Base-by-base conservation (phyloP, 2,113 vertebrate genomes). In the Phycodurus eques region DNA sequence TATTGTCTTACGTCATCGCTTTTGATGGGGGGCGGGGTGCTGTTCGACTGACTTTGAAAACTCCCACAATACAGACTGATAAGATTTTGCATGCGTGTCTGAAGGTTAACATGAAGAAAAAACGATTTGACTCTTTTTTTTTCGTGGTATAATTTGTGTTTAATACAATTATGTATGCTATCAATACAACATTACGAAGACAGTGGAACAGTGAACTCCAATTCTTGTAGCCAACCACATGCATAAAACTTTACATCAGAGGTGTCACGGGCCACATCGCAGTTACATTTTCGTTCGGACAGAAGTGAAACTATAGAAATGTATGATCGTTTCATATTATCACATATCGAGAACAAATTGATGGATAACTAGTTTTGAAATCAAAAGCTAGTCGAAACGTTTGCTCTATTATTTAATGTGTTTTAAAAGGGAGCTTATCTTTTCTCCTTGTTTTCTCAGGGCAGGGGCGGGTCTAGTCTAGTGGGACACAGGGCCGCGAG, bases 81-180 rank as follows among this genome's bases (percentile, higher is more conserved):
- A 44, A 20, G 13, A 67, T 39, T 67, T 19, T 71, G 46, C 47
- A 57, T 72, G 51, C 47, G 70, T 84, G 71, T 68, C 54, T 68
- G 46, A 80, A 73, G 69, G 35, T 69, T 15, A 68, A 79, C 66
- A 77, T 81, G 75, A 87, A 81, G 74, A 71, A 82, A 49, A 75
- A 63, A 7, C 47, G 68, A 79, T 77, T 54, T 76, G 66, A 49
- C 66, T 76, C 31, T 54, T 69, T 66, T 9, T 66, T 33, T 66
- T 9, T 66, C 33, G 46, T 79, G 67, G 77, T 82, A 46, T 71
- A 71, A 66, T 76, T 42, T 68, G 62, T 62, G 68, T 79, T 78
- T 84, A 64, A 11, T 73, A 46, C 78, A 80, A 80, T 74, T 74
- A n/a, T 79, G 70, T 79, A 80, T 78, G 85, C 81, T 87, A 74